Percentiles rank a stretch among this genome's conserved stretches.
phyloP scores from a whole-genome alignment of 2,113 vertebrate genomes.

The Hemicordylus capensis region DNA sequence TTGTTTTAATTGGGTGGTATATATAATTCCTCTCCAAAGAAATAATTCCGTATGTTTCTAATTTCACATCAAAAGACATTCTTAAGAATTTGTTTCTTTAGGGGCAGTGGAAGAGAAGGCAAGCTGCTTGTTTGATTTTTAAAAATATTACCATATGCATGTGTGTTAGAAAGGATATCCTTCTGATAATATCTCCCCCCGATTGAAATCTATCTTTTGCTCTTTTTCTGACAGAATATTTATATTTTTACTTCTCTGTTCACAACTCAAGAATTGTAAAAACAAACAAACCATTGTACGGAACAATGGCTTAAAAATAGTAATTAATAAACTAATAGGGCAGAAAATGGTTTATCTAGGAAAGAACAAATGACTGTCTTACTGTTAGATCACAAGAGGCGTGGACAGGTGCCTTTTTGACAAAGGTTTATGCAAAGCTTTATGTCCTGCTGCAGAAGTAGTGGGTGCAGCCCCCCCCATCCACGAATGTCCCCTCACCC shows the following conservation, averaged over 20 bases:
- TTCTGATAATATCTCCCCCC: constrained; percentile 36
- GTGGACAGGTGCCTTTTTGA: background rate
- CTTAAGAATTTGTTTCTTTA: constrained; percentile 39
- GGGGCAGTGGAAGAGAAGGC: background rate
- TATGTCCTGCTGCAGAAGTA: background rate
- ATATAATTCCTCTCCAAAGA: background rate
- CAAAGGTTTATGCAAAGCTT: too few relatives aligned
- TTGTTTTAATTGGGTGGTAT: background rate
- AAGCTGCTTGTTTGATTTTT: constrained; percentile 47
- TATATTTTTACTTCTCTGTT: constrained; percentile 41
- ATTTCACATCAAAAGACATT: constrained; percentile 40
- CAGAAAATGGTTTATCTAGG: constrained; percentile 51
- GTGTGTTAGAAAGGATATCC: constrained; percentile 44
- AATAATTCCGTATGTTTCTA: constrained; percentile 17
- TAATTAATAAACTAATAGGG: constrained; percentile 40
- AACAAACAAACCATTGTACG: constrained; percentile 40
- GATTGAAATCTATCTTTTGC: constrained; percentile 5
- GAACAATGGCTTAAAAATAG: constrained; percentile 53
- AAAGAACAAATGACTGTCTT: constrained; percentile 41
- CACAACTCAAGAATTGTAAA: background rate
- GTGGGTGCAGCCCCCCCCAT: too few relatives aligned
- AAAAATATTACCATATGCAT: constrained; percentile 16
- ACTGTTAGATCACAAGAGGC: constrained; percentile 19
- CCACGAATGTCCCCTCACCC: too few relatives aligned
- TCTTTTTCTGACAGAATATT: constrained; percentile 26